A percentile compares a stretch with the other conserved stretches of the same genome.
phyloP scores from a whole-genome alignment of 2,888 invertebrate species.

The Drosophila birchii region DNA sequence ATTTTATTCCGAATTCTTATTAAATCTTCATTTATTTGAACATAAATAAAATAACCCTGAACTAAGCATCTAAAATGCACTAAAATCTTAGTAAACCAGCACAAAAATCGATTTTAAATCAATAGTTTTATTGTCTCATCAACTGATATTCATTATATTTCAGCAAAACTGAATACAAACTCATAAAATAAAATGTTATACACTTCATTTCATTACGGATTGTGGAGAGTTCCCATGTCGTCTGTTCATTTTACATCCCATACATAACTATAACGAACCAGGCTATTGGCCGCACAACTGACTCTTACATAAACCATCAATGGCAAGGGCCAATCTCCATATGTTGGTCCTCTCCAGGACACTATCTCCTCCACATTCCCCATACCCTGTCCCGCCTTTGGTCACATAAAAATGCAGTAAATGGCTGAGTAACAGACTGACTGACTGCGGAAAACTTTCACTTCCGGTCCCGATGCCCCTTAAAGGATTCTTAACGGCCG shows the following conservation, averaged over 20 bases:
- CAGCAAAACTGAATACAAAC: background rate
- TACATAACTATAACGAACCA: slow-evolving; percentile 12
- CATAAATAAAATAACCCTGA: too few species aligned
- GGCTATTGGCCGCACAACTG: slow-evolving; percentile 25
- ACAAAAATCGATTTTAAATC: background rate
- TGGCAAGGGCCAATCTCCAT: slow-evolving; percentile 40
- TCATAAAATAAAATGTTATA: slow-evolving; percentile 18
- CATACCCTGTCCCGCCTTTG: background rate
- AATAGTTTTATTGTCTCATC: background rate
- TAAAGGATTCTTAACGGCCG: slow-evolving; percentile 62
- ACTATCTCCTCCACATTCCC: background rate
- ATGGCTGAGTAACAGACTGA: slow-evolving; percentile 37
- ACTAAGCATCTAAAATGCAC: background rate
- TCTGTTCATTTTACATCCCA: slow-evolving; percentile 21
- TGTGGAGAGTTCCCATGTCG: slow-evolving; percentile 12
- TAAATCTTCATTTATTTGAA: too few species aligned
- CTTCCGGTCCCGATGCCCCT: slow-evolving; percentile 42
- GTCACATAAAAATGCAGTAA: slow-evolving; percentile 52
- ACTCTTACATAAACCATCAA: slow-evolving; percentile 42
- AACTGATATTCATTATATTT: slow-evolving; percentile 7
- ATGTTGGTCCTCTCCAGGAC: background rate
- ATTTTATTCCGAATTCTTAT: background rate
- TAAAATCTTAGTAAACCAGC: background rate
- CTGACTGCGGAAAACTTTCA: slow-evolving; percentile 51
- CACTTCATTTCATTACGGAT: slow-evolving; percentile 5